Conservation (phyloP, 2,888 invertebrate genomes). For the Tetranychus piercei region DNA sequence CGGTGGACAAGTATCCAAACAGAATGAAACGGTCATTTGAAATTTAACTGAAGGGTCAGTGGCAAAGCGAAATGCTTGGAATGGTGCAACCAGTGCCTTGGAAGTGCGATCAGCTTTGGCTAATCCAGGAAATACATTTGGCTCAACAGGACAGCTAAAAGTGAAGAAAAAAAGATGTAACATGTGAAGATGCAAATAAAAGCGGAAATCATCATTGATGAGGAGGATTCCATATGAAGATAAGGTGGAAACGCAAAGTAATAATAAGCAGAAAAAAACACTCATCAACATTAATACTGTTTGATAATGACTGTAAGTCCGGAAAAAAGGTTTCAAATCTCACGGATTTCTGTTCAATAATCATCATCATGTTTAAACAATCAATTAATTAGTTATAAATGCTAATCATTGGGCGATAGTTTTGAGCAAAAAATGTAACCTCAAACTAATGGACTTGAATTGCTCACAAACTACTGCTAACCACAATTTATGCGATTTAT, state of each 20-base stretch:
- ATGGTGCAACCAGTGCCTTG: constrained; percentile 25
- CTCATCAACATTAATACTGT: neutral
- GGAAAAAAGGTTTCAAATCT: neutral
- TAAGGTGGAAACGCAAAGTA: neutral
- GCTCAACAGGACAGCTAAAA: constrained; percentile 26
- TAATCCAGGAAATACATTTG: constrained; percentile 25
- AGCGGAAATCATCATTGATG: neutral
- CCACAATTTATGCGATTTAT: no score
- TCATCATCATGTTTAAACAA: neutral
- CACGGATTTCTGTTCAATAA: neutral
- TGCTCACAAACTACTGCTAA: no score
- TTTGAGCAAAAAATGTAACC: neutral
- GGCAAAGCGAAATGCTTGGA: constrained; percentile 27
- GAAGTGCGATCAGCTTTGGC: constrained; percentile 20
- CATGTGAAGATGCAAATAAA: neutral
- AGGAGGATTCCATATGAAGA: neutral
- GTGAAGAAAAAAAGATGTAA: neutral
- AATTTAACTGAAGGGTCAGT: constrained; percentile 25
- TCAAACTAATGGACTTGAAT: no score
- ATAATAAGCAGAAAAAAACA: neutral
- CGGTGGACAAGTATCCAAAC: constrained; percentile 25
- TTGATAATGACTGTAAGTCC: neutral
- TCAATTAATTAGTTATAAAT: neutral
- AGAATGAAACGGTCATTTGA: constrained; percentile 23
- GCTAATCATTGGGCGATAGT: neutral